Evolutionary conservation across 2,797 vertebrate species (phyloP), one percentile per base, ranked within the genome.

Genomic region (Cichlasoma orientale): DNA sequence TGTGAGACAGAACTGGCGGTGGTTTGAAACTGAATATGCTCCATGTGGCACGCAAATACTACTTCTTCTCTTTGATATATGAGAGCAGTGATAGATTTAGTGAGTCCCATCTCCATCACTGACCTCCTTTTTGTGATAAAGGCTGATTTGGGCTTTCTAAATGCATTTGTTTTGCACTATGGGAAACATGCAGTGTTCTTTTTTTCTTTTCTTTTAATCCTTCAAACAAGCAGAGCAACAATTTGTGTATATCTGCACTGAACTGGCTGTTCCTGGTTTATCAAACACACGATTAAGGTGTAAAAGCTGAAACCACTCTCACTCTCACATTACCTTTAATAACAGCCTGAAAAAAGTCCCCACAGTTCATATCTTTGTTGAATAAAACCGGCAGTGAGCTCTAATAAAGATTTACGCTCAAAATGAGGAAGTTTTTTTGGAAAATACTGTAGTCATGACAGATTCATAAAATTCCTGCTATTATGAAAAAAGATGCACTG

Each of bases 61-160:
- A 3, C 36, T 59, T 56, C 56, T 54, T 75, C 76, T 79, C 90
- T 94, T 92, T 94, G 90, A 95, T 92, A 91, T 86, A 50, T 80
- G 89, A 94, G 82, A 87, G 74, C 29, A 25, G 57, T 55, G 74
- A 90, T 83, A 74, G 78, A 92, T 91, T 79, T 58, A 84, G 25
- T 38, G 63, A 83, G 79, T 80, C 36, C 16, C 16, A 77, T 86
- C 41, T 63, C 72, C 74, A 69, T 77, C 77, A 82, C 54, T 76
- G 73, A 88, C 72, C 44, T 47, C 6, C 27, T 58, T 18, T 13
- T 33, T 19, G 80, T 70, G 76, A 50, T 61, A 23, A 68, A 70
- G 12, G 69, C 56, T 18, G 29, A 58, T 56, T 53, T 41, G 21
- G 58, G 19, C 38, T 53, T 8, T 75, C 19, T 44, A 23, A 11